Evolutionary conservation across 1,140 invertebrate genomes (phyloP), one percentile per base, ranked within the genome.

Genomic region (Globodera rostochiensis): DNA sequence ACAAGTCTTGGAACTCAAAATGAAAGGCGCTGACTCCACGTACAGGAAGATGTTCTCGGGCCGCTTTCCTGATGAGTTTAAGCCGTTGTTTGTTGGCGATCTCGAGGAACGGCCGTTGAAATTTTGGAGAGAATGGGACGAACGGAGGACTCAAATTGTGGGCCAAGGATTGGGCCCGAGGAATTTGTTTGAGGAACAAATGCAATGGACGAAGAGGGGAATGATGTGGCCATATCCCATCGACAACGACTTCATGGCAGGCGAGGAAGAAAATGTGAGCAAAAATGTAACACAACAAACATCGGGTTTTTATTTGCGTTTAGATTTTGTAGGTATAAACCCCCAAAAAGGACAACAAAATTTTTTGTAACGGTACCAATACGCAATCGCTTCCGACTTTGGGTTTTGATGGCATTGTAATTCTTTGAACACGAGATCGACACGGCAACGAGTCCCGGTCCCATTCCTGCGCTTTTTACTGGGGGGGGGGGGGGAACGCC

Each of bases 181-280:
- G 7, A 98, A 98, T 92, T 93, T 94, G 86, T 97, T 96, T 90
- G 93, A 93, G 91, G 95, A 98, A 91, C 94, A 97, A 93, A 95
- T 96, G 78, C 87, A 93, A 73, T 97, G 95, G 95, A 98, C 97
- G 0, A 93, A 97, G 74, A 93, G 96, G 90, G 95, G 95, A 70
- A 97, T 96, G 91, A 81, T 98, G 9, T 99, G 97, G 97, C 93
- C 94, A 76, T 99, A 98, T 90, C 97, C 97, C 13, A 96, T 99
- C 80, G 92, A 98, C 90, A 99, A 99, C 92, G 96, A 98, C 91
- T 94, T 81, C 77, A 64, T 84, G 60, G 21, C 86, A 11, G 84
- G 84, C n/a, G 76, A 84, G 73, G 85, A 87, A 70, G 70, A 79
- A 47, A 81, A 86, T 5, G 85, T 86, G 36, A 80, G 60, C 8